Base-by-base conservation (phyloP, 2,888 invertebrate species). In the Archips xylosteana region DNA sequence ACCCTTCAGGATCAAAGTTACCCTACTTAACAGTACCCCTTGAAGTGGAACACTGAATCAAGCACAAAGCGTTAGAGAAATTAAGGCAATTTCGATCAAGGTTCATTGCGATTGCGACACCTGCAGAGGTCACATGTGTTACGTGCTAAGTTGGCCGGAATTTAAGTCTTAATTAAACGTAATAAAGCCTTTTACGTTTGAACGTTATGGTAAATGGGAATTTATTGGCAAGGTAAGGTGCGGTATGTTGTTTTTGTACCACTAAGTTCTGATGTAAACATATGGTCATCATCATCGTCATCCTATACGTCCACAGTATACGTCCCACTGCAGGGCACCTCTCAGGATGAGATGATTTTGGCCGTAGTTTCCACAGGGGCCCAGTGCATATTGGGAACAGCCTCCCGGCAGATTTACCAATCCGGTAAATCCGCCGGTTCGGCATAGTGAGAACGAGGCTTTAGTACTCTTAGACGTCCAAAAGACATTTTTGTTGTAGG, bases 81-180 rank as follows among this genome's bases (percentile, higher is more conserved):
- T 69, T 73, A 73, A 69, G 69, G 59, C 69, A 64, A 73, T 69
- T 73, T 39, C 49, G 64, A 47, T 32, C 73, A 68, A 73, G 73
- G 73, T 39, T 63, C 15, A 69, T 73, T 73, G 68, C 69, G 51
- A 69, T 73, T 73, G 68, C 69, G 51, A 69, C 69, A 73, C 12
- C n/a, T 63, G 2, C 57, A 64, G 64, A 73, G 73, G 73, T 73
- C 68, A 64, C 59, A 68, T 59, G 68, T 68, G 62, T n/a, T 59
- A 32, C n/a, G 51, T 51, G 64, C 59, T 36, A 32, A 39, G 62
- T 62, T 68, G 54, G 57, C 4, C 34, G 39, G 45, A 69, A 64
- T 60, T 34, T 63, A 60, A n/a, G 42, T 68, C 59, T 64, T 69
- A 68, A 64, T 63, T 61, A 6, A 42, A 57, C 36, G 72, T 32